These are phyloP conservation scores for Sceliomorpha sp. DNA, from an alignment of 2,888 invertebrate genomes.

Conservation along the genomic window DNA sequence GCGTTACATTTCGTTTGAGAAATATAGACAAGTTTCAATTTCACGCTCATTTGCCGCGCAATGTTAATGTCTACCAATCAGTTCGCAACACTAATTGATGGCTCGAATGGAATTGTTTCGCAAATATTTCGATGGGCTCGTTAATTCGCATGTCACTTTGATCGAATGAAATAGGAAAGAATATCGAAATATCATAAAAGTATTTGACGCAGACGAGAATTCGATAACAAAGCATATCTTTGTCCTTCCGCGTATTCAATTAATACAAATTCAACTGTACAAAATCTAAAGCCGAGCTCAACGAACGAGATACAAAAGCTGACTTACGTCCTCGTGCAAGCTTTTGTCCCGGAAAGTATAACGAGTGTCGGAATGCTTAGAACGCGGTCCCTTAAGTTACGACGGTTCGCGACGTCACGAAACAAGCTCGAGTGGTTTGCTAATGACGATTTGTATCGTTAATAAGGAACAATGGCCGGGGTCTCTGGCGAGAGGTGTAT, in stretches of 20 bases:
- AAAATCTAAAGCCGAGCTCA: no score
- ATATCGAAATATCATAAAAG: no score
- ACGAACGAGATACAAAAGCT: no score
- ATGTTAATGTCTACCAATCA: constrained; percentile 38
- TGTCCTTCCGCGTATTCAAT: no score
- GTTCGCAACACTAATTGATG: constrained; percentile 40
- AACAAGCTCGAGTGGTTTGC: constrained; percentile 44
- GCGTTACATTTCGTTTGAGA: constrained; percentile 31
- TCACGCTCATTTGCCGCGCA: constrained; percentile 37
- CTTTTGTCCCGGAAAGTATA: no score
- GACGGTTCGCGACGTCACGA: constrained; percentile 12
- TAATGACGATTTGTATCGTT: constrained; percentile 63
- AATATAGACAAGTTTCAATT: constrained; percentile 34
- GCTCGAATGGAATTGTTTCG: constrained; percentile 39
- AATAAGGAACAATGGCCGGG: constrained; percentile 51
- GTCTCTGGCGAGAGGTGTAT: constrained; percentile 6
- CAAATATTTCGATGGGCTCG: neutral
- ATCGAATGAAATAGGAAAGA: no score
- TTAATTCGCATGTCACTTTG: no score
- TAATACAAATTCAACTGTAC: no score
- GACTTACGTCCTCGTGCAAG: no score
- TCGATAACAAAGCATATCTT: no score
- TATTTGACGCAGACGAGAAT: no score
- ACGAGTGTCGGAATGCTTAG: neutral
- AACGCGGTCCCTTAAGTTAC: neutral